Evolutionary conservation across 1,140 invertebrate genomes (phyloP).

Genomic region (Anoplophora glabripennis): DNA sequence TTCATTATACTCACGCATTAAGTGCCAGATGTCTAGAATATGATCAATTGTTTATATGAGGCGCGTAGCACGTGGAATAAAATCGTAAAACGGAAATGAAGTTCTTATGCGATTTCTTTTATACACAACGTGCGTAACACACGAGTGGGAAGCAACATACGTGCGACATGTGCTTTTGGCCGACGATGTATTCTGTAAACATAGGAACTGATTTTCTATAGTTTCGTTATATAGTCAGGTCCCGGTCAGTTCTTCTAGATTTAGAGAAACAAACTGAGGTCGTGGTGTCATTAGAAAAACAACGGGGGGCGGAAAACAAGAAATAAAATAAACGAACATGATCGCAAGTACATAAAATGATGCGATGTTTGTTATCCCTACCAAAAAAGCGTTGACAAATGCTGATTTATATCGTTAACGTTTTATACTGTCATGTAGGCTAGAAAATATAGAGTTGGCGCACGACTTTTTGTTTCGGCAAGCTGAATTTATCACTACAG

Average conservation of each 20-base stretch:
- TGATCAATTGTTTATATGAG: conserved; percentile 29
- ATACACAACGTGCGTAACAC: conserved; percentile 14
- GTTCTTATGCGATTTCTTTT: conserved; percentile 24
- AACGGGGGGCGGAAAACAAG: too few species aligned
- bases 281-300: too few species aligned
- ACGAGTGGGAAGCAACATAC: conserved; percentile 6
- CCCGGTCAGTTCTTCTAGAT: conserved; percentile 1
- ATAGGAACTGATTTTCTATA: conserved; percentile 10
- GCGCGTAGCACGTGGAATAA: conserved; percentile 24
- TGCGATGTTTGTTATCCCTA: too few species aligned
- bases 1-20: background rate
- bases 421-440: too few species aligned
- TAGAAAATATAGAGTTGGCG: too few species aligned
- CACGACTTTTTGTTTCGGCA: too few species aligned
- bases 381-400: too few species aligned
- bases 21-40: conserved; percentile 30
- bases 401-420: too few species aligned
- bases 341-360: too few species aligned
- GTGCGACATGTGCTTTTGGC: conserved; percentile 4
- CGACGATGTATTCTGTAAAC: conserved; percentile 4
- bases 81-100: conserved; percentile 29
- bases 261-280: too few species aligned
- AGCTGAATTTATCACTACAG: too few species aligned
- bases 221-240: background rate
- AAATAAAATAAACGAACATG: too few species aligned